These are phyloP conservation scores for Indicator maculatus DNA, from an alignment of 2,113 vertebrate species.

Conservation along the genomic window DNA sequence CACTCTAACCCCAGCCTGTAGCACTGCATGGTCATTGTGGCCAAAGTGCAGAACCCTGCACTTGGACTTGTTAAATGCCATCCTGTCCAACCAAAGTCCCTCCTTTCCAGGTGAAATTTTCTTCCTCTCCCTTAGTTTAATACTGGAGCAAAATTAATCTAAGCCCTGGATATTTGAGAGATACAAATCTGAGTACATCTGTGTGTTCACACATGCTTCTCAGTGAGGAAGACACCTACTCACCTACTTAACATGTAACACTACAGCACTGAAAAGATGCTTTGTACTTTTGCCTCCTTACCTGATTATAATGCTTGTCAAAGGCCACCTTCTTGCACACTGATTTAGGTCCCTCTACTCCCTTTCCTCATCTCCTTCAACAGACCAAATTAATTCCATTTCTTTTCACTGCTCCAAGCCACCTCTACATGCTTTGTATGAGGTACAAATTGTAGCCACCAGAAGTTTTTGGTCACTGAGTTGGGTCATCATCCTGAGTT, in stretches of 20 bases:
- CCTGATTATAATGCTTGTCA: neutral
- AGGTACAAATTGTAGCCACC: neutral
- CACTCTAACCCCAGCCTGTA: too few species aligned
- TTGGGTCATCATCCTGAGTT: conserved; percentile 12
- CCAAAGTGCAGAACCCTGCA: too few species aligned
- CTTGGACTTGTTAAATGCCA: too few species aligned
- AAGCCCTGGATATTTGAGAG: neutral
- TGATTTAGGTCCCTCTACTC: neutral
- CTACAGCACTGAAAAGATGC: neutral
- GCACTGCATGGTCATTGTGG: too few species aligned
- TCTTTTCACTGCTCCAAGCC: neutral
- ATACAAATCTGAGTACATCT: neutral
- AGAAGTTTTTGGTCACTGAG: neutral
- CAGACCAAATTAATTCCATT: neutral
- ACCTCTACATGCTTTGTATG: neutral
- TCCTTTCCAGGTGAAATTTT: neutral
- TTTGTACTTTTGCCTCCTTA: neutral
- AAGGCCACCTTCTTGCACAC: neutral
- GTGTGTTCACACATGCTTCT: neutral
- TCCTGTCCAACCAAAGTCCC: neutral
- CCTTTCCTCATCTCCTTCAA: neutral
- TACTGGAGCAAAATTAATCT: neutral
- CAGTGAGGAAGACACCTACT: neutral
- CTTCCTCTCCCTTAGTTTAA: neutral
- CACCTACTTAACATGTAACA: neutral